A percentile compares a stretch with the other conserved stretches of the same genome.
Conservation (phyloP, 2,797 vertebrate species). For the Falco cherrug region DNA sequence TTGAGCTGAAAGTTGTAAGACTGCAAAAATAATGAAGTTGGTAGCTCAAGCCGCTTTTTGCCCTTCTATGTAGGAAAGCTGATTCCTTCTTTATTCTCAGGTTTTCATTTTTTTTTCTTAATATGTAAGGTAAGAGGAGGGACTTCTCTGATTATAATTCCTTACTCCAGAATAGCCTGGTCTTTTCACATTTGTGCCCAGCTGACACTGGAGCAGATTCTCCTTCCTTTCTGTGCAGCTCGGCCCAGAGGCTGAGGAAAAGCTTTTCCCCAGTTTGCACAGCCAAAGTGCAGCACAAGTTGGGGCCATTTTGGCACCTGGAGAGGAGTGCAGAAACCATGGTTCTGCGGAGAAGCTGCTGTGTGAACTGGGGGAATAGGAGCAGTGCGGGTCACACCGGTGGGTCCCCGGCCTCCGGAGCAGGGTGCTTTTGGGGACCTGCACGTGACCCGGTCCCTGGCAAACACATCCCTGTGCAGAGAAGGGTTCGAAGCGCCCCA, state of each 20-base stretch:
- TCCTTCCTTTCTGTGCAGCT: background rate
- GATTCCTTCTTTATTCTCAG: background rate
- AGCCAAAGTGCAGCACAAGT: fast-evolving
- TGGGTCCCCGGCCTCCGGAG: fast-evolving
- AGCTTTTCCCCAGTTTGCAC: background rate
- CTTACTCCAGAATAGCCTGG: background rate
- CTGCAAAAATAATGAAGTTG: constrained; percentile 46
- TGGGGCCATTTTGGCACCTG: fast-evolving
- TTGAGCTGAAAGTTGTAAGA: constrained; percentile 58
- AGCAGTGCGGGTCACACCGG: fast-evolving
- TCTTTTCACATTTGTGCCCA: fast-evolving
- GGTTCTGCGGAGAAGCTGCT: background rate
- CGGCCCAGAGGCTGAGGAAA: background rate
- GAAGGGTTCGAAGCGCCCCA: fast-evolving
- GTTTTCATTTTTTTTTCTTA: background rate
- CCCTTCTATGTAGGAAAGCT: background rate
- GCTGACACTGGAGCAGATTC: background rate
- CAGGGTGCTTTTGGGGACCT: background rate
- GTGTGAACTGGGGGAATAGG: background rate
- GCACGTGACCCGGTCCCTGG: fast-evolving
- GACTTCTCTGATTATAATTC: background rate
- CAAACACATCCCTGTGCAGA: fast-evolving
- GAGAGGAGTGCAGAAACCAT: background rate
- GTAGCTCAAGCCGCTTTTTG: constrained; percentile 42
- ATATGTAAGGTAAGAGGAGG: background rate